Evolutionary conservation across 2,888 invertebrate species (phyloP), one percentile per base, ranked within the genome.

Genomic region (Vannuccia rotundouncinata): DNA sequence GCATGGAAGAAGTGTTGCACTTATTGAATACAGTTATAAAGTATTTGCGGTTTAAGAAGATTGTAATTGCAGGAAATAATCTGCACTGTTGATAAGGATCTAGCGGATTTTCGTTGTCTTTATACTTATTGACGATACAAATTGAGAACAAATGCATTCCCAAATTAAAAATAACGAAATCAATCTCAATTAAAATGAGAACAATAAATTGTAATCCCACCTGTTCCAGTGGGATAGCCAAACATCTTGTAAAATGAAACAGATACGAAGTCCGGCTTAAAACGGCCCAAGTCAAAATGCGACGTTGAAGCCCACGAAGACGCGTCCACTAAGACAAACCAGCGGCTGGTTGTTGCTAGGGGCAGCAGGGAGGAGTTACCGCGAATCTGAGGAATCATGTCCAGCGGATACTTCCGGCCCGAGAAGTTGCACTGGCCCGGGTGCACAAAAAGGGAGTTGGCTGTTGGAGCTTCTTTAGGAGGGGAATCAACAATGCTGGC

Each of bases 211-310:
- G 31, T 5, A 10, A 27, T 5, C 84, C 83, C 84, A 86, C 88
- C 98, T 25, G 97, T 89, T 0, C 98, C 98, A 78, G 96, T 96
- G 0, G 98, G 98, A 87, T 93, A 96, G 27, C 93, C 93, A 90
- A 98, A 97, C 85, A 98, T 93, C 90, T 97, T 98, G 89, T 98
- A 98, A 89, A 98, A 98, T 0, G 97, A 97, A 25, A 98, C 81
- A 80, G 92, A 91, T 0, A 96, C 92, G 90, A 95, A 98, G 88
- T 98, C 95, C 0, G 97, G 94, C 82, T 92, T 91, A 81, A 89
- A 89, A 77, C 85, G 84, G 0, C 91, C 90, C 80, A 98, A 90
- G 89, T 97, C 92, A 78, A 98, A 89, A 79, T 89, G 90, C 86
- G 91, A 93, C 22, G 94, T 93, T 1, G 93, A 91, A 0, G 92